These are phyloP conservation scores for Bombus balteatus DNA, from an alignment of 1,140 invertebrate species.

Conservation along the genomic window DNA sequence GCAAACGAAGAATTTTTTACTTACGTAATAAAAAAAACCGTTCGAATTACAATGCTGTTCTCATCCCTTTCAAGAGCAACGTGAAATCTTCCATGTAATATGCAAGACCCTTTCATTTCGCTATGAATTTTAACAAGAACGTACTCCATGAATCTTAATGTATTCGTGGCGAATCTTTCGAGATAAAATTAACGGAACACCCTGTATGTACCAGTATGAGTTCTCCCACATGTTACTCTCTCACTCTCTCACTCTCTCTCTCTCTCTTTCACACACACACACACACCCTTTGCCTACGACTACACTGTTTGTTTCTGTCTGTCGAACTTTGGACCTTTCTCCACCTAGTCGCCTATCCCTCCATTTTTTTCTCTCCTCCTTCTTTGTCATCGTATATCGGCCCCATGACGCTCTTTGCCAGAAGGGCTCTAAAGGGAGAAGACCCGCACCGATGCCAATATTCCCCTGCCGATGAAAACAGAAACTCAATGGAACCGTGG, in stretches of 20 bases:
- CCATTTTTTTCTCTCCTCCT: neutral
- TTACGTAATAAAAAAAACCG: neutral
- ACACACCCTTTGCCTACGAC: conserved; percentile 27
- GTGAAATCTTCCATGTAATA: conserved; percentile 24
- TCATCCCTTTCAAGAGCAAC: neutral
- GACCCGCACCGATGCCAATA: conserved; percentile 43
- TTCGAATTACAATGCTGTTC: neutral
- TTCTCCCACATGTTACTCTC: neutral
- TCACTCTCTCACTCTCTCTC: conserved; percentile 17
- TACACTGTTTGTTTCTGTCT: conserved; percentile 58
- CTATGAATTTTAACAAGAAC: conserved; percentile 20
- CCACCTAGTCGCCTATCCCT: neutral
- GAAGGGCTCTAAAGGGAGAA: conserved; percentile 47
- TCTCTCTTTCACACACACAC: too few species aligned
- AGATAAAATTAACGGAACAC: conserved; percentile 16
- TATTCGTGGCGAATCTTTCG: neutral
- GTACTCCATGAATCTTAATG: conserved; percentile 27
- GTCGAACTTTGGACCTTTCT: conserved; percentile 59
- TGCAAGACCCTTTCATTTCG: conserved; percentile 13
- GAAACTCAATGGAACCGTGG: conserved; percentile 55
- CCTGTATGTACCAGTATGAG: neutral
- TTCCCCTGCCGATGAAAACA: conserved; percentile 60
- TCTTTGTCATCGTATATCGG: conserved; percentile 46
- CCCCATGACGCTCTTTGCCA: conserved; percentile 58
- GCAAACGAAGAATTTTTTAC: neutral